Percentiles rank a stretch among this genome's conserved stretches.
Evolutionary conservation across 2,797 vertebrate species (phyloP).

Genomic region (Martes flavigula): DNA sequence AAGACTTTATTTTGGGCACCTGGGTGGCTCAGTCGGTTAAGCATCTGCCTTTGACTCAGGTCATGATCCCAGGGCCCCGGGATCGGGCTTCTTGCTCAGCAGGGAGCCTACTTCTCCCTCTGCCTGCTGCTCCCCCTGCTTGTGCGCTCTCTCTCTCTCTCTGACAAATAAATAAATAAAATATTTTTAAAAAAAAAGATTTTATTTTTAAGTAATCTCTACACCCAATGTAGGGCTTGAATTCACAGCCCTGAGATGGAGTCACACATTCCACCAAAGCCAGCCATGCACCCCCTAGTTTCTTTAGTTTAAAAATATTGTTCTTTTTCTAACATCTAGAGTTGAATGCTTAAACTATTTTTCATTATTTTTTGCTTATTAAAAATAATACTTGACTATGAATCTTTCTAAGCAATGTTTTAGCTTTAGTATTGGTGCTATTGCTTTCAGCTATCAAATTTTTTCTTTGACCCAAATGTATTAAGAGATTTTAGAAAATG

Average conservation of each 20-base stretch:
- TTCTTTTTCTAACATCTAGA: not conserved
- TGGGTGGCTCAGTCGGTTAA: too few species aligned
- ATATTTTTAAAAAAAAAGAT: too few species aligned
- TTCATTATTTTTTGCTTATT: not conserved
- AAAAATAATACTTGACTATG: not conserved
- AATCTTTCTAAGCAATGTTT: not conserved
- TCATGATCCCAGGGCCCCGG: too few species aligned
- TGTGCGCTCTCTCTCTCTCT: too few species aligned
- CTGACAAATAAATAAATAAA: too few species aligned
- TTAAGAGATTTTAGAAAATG: constrained; percentile 10
- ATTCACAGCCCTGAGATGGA: not conserved
- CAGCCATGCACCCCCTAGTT: not conserved
- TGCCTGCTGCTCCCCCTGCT: too few species aligned
- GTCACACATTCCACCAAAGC: not conserved
- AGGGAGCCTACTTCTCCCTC: too few species aligned
- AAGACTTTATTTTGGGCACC: not conserved
- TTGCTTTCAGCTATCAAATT: not conserved
- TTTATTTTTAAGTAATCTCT: not conserved
- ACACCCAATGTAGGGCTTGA: not conserved
- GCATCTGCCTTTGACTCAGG: too few species aligned
- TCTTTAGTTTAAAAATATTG: not conserved
- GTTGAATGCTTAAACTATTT: not conserved
- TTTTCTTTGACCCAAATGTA: not conserved
- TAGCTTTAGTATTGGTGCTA: not conserved
- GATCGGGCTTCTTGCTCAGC: too few species aligned